Evolutionary conservation across 2,797 vertebrate genomes (phyloP).

Genomic region (Pangasius mekongensis): DNA sequence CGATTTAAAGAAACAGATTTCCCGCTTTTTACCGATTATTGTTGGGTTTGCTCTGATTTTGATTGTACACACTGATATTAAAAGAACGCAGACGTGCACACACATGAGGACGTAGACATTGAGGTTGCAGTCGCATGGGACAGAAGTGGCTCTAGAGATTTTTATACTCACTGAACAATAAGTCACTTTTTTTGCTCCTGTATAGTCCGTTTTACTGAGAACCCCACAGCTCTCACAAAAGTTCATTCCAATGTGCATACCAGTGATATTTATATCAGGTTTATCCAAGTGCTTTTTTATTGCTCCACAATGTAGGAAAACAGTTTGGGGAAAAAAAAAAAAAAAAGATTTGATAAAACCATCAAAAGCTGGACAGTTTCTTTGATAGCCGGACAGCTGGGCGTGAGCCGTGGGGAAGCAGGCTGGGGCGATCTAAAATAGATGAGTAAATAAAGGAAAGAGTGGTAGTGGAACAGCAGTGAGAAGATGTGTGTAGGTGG

Average conservation of each 20-base stretch:
- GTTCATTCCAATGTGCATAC: neutral
- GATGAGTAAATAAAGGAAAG: conserved; percentile 54
- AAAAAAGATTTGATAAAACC: conserved; percentile 24
- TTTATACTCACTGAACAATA: conserved; percentile 73
- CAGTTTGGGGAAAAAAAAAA: neutral
- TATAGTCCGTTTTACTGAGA: conserved; percentile 65
- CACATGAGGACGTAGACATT: neutral
- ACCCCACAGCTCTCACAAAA: neutral
- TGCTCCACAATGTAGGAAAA: neutral
- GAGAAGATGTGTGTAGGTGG: conserved; percentile 70
- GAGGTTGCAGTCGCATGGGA: conserved; percentile 61
- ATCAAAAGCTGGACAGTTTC: conserved; percentile 47
- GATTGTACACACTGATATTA: neutral
- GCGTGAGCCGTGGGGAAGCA: conserved; percentile 41
- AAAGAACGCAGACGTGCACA: neutral
- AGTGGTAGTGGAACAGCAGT: conserved; percentile 60
- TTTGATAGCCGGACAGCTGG: conserved; percentile 49
- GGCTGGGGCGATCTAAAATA: conserved; percentile 50
- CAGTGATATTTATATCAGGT: neutral
- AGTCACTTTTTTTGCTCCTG: conserved; percentile 70
- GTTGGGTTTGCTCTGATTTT: neutral
- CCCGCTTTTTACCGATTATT: neutral
- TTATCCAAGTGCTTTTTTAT: conserved; percentile 3
- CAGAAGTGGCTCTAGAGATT: conserved; percentile 66
- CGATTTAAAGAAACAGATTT: neutral